These are phyloP conservation scores for Leucoraja ocellata DNA, from an alignment of 2,797 vertebrate genomes.

Conservation along the genomic window DNA sequence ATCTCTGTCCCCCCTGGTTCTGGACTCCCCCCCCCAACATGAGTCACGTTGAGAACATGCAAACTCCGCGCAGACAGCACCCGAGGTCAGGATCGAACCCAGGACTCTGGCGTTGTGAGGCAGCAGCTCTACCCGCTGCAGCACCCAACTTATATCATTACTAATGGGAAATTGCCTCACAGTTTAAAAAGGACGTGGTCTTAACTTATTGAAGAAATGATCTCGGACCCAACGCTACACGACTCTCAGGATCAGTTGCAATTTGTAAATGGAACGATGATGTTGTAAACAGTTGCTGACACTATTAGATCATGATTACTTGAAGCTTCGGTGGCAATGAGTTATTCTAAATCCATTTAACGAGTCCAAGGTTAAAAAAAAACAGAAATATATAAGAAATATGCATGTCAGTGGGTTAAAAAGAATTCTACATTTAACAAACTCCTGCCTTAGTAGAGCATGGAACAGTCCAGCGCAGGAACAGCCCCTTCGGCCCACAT, in stretches of 20 bases:
- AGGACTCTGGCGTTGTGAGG: no score
- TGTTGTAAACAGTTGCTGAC: background rate
- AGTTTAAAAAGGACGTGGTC: background rate
- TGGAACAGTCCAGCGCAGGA: no score
- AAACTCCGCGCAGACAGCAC: no score
- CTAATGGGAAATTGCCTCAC: background rate
- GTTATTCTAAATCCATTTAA: background rate
- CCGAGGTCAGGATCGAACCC: no score
- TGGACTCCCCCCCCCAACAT: no score
- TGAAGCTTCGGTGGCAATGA: background rate
- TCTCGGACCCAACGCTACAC: background rate
- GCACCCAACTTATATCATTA: background rate
- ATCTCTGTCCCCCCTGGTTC: no score
- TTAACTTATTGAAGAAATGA: background rate
- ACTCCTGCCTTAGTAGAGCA: background rate
- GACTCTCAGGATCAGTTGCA: background rate
- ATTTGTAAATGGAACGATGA: background rate
- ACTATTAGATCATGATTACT: background rate
- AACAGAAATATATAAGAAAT: background rate
- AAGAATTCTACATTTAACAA: background rate
- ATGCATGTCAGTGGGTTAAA: background rate
- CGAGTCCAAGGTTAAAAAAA: background rate
- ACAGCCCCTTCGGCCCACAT: no score
- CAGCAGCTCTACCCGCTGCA: no score
- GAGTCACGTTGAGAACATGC: no score